These are phyloP conservation scores for Callinectes sapidus DNA, from an alignment of 2,888 invertebrate species.

Conservation along the genomic window DNA sequence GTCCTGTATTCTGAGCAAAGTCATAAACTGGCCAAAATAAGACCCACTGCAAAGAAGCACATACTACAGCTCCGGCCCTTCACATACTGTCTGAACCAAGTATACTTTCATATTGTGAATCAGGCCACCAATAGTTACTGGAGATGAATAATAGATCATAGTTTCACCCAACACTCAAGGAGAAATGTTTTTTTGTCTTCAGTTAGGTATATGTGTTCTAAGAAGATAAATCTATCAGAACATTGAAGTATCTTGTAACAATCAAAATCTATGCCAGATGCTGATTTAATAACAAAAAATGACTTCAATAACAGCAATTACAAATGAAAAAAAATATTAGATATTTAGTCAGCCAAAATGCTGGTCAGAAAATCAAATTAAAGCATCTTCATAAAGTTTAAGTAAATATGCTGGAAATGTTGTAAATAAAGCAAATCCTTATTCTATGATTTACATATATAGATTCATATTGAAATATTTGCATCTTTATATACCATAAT, in stretches of 20 bases:
- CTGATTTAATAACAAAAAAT: neutral
- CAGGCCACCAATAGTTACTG: neutral
- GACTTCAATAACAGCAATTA: neutral
- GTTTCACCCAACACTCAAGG: neutral
- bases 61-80: neutral
- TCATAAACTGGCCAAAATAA: slow-evolving; percentile 26
- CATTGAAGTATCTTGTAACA: neutral
- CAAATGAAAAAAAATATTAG: neutral
- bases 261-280: neutral
- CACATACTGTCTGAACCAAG: neutral
- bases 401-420: neutral
- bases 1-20: neutral
- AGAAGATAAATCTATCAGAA: neutral
- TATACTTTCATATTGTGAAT: neutral
- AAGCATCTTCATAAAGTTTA: neutral
- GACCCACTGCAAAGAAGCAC: slow-evolving; percentile 7
- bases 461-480: neutral
- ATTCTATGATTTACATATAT: neutral
- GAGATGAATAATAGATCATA: neutral
- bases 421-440: slow-evolving; percentile 18
- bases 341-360: neutral
- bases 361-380: slow-evolving; percentile 10
- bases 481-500: slow-evolving; percentile 30
- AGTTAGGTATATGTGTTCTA: neutral
- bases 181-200: neutral